phyloP scores from a whole-genome alignment of 2,797 vertebrate genomes.

The Lepus townsendii region DNA sequence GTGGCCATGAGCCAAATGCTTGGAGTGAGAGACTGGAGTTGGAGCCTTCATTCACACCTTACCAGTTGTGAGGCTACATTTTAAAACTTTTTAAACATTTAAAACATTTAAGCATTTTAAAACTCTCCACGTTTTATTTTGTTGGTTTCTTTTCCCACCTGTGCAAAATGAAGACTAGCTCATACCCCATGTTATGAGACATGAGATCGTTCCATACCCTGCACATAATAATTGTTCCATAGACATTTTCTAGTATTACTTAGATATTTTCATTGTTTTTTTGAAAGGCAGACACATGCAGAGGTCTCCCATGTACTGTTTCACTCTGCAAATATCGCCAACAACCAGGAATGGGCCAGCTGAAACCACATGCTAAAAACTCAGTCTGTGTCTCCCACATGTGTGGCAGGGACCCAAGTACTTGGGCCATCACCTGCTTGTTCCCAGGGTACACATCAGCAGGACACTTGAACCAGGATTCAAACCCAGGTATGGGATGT shows the following conservation, averaged over 20 bases:
- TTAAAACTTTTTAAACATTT: too few relatives aligned
- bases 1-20: neutral
- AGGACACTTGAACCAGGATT: too few relatives aligned
- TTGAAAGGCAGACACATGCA: too few relatives aligned
- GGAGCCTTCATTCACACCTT: neutral
- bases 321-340: too few relatives aligned
- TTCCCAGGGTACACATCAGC: too few relatives aligned
- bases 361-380: too few relatives aligned
- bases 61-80: neutral
- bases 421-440: too few relatives aligned
- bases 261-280: neutral
- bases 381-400: too few relatives aligned
- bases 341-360: too few relatives aligned
- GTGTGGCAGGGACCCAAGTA: too few relatives aligned
- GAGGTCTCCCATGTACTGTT: too few relatives aligned
- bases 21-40: neutral
- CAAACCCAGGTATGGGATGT: too few relatives aligned
- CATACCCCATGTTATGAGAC: neutral
- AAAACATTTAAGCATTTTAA: neutral
- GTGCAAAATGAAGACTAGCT: neutral
- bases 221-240: neutral
- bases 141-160: neutral
- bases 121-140: neutral
- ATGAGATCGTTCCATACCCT: neutral
- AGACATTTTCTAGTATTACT: neutral